Conservation (phyloP, 2,888 invertebrate genomes). For the Ecliptopera silaceata region DNA sequence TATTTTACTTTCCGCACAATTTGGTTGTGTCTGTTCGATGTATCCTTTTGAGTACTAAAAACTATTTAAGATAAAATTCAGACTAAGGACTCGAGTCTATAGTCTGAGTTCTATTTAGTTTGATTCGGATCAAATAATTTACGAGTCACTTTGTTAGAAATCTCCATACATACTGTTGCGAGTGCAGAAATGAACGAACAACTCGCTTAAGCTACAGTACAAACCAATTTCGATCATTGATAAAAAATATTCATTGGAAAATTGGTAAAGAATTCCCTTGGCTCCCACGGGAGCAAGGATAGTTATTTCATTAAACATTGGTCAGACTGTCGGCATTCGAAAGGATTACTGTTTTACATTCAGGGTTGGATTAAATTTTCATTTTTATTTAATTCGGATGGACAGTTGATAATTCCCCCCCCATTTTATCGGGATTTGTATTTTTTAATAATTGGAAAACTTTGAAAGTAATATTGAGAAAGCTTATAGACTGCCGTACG, state of each 20-base stretch:
- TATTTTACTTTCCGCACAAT: too few relatives aligned
- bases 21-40: too few relatives aligned
- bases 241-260: slow-evolving; percentile 4
- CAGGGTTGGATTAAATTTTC: slow-evolving; percentile 9
- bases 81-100: too few relatives aligned
- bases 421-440: background rate
- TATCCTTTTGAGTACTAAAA: too few relatives aligned
- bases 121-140: too few relatives aligned
- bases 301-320: slow-evolving; percentile 13
- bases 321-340: slow-evolving; percentile 8
- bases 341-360: slow-evolving; percentile 15
- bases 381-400: slow-evolving; percentile 8
- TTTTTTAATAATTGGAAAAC: background rate
- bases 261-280: slow-evolving; percentile 4
- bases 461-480: background rate
- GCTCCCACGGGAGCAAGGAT: slow-evolving; percentile 4
- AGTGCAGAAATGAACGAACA: too few relatives aligned
- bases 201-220: too few relatives aligned
- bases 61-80: too few relatives aligned
- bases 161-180: too few relatives aligned
- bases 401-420: background rate
- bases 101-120: too few relatives aligned
- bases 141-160: too few relatives aligned
- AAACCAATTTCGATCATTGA: background rate
- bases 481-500: too few relatives aligned